A percentile compares a stretch with the other conserved stretches of the same genome.
phyloP scores from a whole-genome alignment of 2,113 vertebrate species.

The Arenaria interpres region DNA sequence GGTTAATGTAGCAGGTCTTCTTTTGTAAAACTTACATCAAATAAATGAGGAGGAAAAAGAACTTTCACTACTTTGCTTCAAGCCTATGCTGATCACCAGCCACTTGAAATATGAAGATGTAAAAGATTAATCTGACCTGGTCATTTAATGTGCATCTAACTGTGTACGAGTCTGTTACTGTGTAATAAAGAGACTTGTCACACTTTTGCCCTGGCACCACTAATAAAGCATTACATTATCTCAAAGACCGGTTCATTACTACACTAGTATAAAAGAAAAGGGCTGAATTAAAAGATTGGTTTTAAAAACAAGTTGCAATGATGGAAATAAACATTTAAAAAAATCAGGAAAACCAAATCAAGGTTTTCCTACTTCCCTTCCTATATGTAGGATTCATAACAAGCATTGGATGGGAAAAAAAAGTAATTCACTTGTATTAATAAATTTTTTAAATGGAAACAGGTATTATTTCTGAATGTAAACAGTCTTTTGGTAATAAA shows the following conservation, averaged over 20 bases:
- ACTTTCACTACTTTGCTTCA: neutral
- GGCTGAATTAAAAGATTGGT: neutral
- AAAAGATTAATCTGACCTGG: neutral
- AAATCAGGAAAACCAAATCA: neutral
- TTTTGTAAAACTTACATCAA: neutral
- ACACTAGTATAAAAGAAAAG: neutral
- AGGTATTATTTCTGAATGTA: neutral
- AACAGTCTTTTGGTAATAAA: neutral
- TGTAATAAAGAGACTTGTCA: neutral
- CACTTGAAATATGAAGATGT: neutral
- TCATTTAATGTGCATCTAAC: neutral
- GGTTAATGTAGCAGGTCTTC: neutral
- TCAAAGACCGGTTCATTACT: neutral
- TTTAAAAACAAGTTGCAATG: neutral
- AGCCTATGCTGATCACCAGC: neutral
- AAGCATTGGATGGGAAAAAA: neutral
- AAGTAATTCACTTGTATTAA: neutral
- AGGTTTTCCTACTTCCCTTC: neutral
- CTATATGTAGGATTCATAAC: neutral
- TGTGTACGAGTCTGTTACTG: neutral
- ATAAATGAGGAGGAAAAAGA: neutral
- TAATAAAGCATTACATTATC: neutral
- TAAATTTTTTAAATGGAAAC: neutral
- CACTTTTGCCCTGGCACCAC: neutral
- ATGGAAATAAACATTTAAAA: neutral